Evolutionary conservation across 1,140 invertebrate genomes (phyloP).

Genomic region (Amphibalanus amphitrite): DNA sequence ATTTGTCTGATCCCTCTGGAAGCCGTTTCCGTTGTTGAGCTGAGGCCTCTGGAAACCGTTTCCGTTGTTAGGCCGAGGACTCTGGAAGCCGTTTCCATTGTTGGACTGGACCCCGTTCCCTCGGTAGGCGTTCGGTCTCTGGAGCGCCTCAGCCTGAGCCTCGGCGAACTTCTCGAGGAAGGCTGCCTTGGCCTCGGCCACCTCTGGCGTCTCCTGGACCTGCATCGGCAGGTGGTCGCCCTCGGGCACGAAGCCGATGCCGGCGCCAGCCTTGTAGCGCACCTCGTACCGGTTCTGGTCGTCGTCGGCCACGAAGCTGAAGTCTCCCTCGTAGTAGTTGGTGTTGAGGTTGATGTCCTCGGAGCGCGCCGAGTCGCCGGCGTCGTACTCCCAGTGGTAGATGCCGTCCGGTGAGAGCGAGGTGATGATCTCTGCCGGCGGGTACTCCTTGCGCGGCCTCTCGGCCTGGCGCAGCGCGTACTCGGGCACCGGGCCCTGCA

Average conservation of each 20-base stretch:
- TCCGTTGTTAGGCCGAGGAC: too few relatives aligned
- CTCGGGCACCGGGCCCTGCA: slow-evolving; percentile 7
- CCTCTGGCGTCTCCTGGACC: background rate
- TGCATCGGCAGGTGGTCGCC: slow-evolving; percentile 16
- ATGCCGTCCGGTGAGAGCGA: slow-evolving; percentile 13
- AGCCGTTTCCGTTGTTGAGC: too few relatives aligned
- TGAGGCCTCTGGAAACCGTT: too few relatives aligned
- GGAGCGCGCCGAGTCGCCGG: slow-evolving; percentile 14
- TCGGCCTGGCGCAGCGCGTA: background rate
- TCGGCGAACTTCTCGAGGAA: background rate
- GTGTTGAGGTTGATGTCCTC: slow-evolving; percentile 14
- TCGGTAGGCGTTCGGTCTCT: too few relatives aligned
- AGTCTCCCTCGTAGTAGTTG: slow-evolving; percentile 15
- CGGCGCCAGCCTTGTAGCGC: slow-evolving; percentile 16
- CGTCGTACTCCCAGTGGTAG: slow-evolving; percentile 17
- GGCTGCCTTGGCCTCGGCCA: background rate
- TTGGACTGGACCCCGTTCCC: too few relatives aligned
- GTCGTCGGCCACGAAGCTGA: slow-evolving; percentile 16
- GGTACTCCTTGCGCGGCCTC: background rate
- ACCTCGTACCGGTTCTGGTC: slow-evolving; percentile 12
- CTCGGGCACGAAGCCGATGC: slow-evolving; percentile 17
- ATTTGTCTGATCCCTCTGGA: too few relatives aligned
- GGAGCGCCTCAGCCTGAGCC: background rate
- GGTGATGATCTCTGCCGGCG: slow-evolving; percentile 13
- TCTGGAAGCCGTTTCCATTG: too few relatives aligned